Evolutionary conservation across 2,113 vertebrate species (phyloP).

Genomic region (Elephas maximus): DNA sequence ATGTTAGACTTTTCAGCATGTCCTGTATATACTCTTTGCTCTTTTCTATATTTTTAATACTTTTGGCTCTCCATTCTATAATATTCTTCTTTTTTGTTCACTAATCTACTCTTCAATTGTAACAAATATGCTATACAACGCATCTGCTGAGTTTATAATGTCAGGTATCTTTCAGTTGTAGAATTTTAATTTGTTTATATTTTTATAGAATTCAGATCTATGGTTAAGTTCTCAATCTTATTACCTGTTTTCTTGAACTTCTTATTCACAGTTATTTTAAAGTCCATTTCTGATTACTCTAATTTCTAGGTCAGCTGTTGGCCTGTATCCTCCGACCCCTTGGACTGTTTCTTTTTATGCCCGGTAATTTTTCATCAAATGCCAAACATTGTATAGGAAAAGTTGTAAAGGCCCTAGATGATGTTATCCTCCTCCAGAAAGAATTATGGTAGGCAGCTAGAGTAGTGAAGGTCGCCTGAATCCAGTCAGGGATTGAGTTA

Average conservation of each 20-base stretch:
- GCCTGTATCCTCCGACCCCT: background rate
- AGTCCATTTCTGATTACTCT: background rate
- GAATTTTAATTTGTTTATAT: slow-evolving; percentile 25
- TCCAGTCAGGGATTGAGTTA: background rate
- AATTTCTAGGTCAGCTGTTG: background rate
- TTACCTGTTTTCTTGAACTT: background rate
- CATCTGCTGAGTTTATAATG: background rate
- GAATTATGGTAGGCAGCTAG: background rate
- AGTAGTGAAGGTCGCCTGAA: background rate
- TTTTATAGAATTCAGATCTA: slow-evolving; percentile 16
- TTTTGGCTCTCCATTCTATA: background rate
- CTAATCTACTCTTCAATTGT: background rate
- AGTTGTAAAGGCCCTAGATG: background rate
- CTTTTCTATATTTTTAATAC: slow-evolving; percentile 25
- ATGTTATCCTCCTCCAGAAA: background rate
- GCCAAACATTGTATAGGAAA: background rate
- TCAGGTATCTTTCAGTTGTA: background rate
- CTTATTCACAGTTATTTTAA: slow-evolving; percentile 22
- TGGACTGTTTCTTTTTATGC: slow-evolving; percentile 23
- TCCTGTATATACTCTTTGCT: background rate
- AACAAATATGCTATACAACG: background rate
- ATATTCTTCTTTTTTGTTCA: background rate
- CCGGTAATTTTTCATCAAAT: slow-evolving; percentile 1
- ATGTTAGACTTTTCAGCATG: background rate
- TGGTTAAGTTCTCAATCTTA: slow-evolving; percentile 40